Evolutionary conservation across 2,113 vertebrate species (phyloP), one percentile per base, ranked within the genome.

Genomic region (Rhinichthys klamathensis): DNA sequence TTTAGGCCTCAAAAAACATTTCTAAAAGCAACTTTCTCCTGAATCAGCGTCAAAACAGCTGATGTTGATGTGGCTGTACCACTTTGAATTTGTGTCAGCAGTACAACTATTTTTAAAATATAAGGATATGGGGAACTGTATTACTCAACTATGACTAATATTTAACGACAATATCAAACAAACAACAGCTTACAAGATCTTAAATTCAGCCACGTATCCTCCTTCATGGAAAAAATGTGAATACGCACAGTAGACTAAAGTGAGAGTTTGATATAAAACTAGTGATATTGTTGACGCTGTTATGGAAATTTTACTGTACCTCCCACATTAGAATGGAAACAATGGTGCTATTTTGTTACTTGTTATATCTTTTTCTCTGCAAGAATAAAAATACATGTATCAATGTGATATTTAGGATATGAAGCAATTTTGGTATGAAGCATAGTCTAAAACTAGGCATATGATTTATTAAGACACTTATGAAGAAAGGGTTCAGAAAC

Each of bases 101-200:
- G 3, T 49, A 65, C 46, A 32, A 41, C 15, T 49, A 80, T 21
- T 63, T 15, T 67, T 30, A 6, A 30, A 30, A 67, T 63, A 1
- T 51, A 76, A 18, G 16, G 25, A 30, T 15, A 61, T 80, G 7
- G 4, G 11, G 10, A 61, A 60, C 74, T n/a, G 5, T 49, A 74
- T 74, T 74, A 74, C 72, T 74, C 41, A 74, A 25, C 72, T 32
- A 76, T 76, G 74, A 76, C 74, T 76, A 76, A 76, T 76, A 76
- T 76, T 54, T 54, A 76, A 74, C 15, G 12, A 49, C 41, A 74
- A 25, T 74, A 27, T 27, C 38, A 25, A 74, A 25, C 4, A 7
- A 46, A 27, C 56, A 63, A 27, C n/a, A 49, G n/a, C 70, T 0
- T 49, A 27, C 8, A 74, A 7, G 54, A n/a, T 41, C 9, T n/a